A percentile compares a stretch with the other conserved stretches of the same genome.
phyloP scores from a whole-genome alignment of 2,113 vertebrate species.

The Protobothrops mucrosquamatus region DNA sequence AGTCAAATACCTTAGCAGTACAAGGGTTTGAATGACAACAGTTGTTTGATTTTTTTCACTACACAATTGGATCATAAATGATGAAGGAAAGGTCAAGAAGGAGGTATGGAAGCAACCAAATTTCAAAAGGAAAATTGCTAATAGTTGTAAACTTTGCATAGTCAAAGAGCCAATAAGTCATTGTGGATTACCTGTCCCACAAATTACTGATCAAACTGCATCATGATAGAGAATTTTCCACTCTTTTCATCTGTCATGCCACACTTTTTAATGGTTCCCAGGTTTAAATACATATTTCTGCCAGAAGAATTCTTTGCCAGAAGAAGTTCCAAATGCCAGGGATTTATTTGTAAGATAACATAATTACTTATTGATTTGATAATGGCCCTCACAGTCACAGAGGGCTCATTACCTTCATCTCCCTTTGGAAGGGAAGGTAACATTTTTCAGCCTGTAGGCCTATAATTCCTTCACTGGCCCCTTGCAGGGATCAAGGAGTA shows the following conservation, averaged over 20 bases:
- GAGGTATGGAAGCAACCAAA: constrained; percentile 82
- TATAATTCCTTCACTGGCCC: background rate
- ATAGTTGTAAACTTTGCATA: constrained; percentile 78
- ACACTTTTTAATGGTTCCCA: constrained; percentile 69
- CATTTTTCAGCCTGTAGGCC: background rate
- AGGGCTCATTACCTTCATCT: background rate
- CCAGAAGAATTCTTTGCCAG: constrained; percentile 43
- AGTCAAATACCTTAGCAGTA: constrained; percentile 75
- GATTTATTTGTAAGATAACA: constrained; percentile 51
- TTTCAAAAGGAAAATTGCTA: constrained; percentile 84
- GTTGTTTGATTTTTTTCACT: constrained; percentile 75
- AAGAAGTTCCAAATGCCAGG: constrained; percentile 50
- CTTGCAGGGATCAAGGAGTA: background rate
- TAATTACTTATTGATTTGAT: constrained; percentile 55
- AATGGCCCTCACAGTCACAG: constrained; percentile 24
- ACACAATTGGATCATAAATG: constrained; percentile 84
- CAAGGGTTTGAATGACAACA: constrained; percentile 77
- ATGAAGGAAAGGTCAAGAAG: constrained; percentile 83
- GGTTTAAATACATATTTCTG: constrained; percentile 68
- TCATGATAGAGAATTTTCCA: constrained; percentile 79
- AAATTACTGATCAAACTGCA: constrained; percentile 74
- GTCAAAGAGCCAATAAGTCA: constrained; percentile 79
- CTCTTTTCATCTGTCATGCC: constrained; percentile 76
- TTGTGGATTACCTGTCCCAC: constrained; percentile 77
- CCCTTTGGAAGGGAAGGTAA: background rate